phyloP scores from a whole-genome alignment of 1,140 invertebrate species.

The Mycetomoellerius zeteki region DNA sequence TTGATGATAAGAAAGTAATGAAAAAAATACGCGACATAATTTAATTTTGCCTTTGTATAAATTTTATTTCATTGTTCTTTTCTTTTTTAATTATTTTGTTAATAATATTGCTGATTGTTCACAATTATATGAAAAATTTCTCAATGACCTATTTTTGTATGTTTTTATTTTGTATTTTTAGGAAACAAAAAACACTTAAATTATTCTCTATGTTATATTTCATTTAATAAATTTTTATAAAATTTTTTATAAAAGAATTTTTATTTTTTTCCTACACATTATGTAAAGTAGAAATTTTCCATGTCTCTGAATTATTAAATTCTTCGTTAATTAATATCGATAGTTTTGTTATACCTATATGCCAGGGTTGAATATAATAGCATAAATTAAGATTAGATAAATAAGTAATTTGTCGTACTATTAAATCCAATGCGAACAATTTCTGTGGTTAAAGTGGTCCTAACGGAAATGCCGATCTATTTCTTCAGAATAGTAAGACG shows the following conservation, averaged over 20 bases:
- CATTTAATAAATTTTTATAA: neutral
- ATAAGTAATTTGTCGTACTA: neutral
- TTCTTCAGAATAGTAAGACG: conserved; percentile 24
- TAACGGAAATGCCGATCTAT: conserved; percentile 27
- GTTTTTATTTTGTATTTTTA: neutral
- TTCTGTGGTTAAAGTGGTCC: neutral
- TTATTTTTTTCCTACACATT: neutral
- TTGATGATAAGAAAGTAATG: neutral
- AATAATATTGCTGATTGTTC: neutral
- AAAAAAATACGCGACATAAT: neutral
- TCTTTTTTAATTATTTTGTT: neutral
- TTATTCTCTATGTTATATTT: neutral
- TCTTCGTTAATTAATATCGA: too few relatives aligned
- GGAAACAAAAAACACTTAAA: neutral
- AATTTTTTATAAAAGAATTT: neutral
- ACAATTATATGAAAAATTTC: neutral
- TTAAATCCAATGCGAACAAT: neutral
- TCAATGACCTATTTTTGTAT: neutral
- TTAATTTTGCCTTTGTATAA: neutral
- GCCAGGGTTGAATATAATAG: neutral
- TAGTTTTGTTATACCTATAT: neutral
- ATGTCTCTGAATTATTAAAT: neutral
- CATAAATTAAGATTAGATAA: neutral
- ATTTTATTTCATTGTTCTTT: conserved; percentile 10
- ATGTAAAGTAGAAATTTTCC: neutral